A percentile compares a stretch with the other conserved stretches of the same genome.
Conservation (phyloP, 2,113 vertebrate genomes). For the Dipodomys ordii region DNA sequence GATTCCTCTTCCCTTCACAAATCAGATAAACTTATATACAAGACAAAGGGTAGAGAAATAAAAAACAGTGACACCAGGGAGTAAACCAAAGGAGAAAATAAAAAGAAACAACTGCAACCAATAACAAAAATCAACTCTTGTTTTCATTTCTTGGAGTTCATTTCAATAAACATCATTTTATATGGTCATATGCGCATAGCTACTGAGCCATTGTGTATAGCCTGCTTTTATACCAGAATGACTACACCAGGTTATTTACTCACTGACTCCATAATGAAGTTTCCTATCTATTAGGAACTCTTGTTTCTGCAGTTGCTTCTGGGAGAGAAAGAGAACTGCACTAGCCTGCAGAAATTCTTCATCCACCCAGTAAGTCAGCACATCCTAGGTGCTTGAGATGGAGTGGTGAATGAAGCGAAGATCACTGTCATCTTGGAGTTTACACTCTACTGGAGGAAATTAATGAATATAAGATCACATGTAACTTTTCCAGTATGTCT, state of each 20-base stretch:
- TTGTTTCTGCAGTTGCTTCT: background rate
- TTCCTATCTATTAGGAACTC: background rate
- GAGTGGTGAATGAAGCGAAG: slow-evolving; percentile 8
- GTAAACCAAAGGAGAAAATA: too few species aligned
- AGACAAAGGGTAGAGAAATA: too few species aligned
- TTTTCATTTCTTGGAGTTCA: too few species aligned
- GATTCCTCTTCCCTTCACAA: too few species aligned
- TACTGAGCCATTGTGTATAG: too few species aligned
- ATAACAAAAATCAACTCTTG: too few species aligned
- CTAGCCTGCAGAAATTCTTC: background rate
- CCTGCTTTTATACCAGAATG: background rate
- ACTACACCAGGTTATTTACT: background rate
- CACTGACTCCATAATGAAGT: background rate
- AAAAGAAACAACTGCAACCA: too few species aligned
- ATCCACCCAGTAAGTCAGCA: background rate
- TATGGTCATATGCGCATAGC: too few species aligned
- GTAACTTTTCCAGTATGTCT: background rate
- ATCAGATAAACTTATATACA: too few species aligned
- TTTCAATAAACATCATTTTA: too few species aligned
- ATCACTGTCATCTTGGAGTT: background rate
- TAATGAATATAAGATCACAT: background rate
- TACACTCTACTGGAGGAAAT: background rate
- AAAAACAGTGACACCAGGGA: too few species aligned
- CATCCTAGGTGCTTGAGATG: background rate
- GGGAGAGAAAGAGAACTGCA: background rate